These are phyloP conservation scores for Anoncus sp. DNA, from an alignment of 2,888 invertebrate genomes.

Conservation along the genomic window DNA sequence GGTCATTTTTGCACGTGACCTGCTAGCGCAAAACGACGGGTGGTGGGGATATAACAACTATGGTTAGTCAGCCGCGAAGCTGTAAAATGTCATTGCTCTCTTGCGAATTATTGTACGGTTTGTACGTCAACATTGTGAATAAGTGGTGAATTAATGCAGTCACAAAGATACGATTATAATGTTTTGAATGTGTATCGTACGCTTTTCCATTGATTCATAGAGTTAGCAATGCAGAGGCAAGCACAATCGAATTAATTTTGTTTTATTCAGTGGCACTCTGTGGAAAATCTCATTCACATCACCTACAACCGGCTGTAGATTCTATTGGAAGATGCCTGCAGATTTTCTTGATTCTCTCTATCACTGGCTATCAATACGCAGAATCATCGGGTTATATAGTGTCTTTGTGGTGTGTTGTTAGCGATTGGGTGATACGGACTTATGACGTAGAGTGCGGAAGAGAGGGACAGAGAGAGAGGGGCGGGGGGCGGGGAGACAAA, in stretches of 20 bases:
- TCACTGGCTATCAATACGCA: constrained; percentile 12
- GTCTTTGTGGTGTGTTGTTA: constrained; percentile 10
- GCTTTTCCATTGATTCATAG: background rate
- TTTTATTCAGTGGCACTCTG: background rate
- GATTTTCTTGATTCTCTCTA: constrained; percentile 17
- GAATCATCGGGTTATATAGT: constrained; percentile 22
- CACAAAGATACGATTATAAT: background rate
- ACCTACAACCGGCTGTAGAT: background rate
- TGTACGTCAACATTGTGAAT: constrained; percentile 17
- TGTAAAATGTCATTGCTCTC: constrained; percentile 28
- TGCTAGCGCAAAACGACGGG: constrained; percentile 47
- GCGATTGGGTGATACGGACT: constrained; percentile 16
- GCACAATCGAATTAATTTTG: background rate
- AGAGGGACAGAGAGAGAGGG: no score
- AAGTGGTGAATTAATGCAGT: constrained; percentile 5
- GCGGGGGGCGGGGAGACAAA: constrained; percentile 23
- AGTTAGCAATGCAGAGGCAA: background rate
- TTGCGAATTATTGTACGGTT: constrained; percentile 31
- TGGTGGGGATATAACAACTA: constrained; percentile 29
- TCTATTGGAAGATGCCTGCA: background rate
- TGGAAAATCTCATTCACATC: background rate
- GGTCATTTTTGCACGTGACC: constrained; percentile 71
- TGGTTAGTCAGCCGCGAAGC: constrained; percentile 28
- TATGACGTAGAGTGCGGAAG: constrained; percentile 3
- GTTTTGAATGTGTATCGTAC: constrained; percentile 12